phyloP scores from a whole-genome alignment of 2,888 invertebrate species.

The Petrolisthes cinctipes region DNA sequence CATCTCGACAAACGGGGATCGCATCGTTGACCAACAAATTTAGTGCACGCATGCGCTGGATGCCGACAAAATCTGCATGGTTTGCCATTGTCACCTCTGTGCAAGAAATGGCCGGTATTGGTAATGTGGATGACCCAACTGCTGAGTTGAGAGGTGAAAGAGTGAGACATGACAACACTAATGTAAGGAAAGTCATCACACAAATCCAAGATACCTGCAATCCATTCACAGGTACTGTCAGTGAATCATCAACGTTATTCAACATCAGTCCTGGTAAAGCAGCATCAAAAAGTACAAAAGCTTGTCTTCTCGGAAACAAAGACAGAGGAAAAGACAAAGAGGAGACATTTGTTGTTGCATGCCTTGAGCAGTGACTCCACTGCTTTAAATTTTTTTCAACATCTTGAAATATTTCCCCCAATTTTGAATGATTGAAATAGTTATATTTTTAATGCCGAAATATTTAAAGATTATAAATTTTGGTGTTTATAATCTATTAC shows the following conservation, averaged over 20 bases:
- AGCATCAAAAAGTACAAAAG: neutral
- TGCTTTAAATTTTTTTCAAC: too few species aligned
- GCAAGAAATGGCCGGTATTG: neutral
- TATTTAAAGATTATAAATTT: too few species aligned
- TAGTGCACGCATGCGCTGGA: slow-evolving; percentile 11
- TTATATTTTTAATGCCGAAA: too few species aligned
- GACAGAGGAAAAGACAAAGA: neutral
- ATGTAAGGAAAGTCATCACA: neutral
- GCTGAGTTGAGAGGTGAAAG: neutral
- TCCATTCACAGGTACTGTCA: neutral
- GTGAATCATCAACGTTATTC: neutral
- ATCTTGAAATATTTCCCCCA: too few species aligned
- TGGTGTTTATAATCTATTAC: too few species aligned
- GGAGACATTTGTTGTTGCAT: neutral
- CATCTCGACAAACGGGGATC: neutral
- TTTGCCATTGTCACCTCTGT: slow-evolving; percentile 2
- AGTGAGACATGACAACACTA: neutral
- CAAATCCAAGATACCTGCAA: neutral
- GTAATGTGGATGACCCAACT: neutral
- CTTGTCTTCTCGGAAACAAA: neutral
- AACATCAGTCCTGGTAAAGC: neutral
- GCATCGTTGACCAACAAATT: neutral
- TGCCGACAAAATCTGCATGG: neutral
- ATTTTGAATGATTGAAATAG: too few species aligned
- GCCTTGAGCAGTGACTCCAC: too few species aligned